Evolutionary conservation across 2,888 invertebrate genomes (phyloP), one percentile per base, ranked within the genome.

Genomic region (Lasioglossum marginatum): DNA sequence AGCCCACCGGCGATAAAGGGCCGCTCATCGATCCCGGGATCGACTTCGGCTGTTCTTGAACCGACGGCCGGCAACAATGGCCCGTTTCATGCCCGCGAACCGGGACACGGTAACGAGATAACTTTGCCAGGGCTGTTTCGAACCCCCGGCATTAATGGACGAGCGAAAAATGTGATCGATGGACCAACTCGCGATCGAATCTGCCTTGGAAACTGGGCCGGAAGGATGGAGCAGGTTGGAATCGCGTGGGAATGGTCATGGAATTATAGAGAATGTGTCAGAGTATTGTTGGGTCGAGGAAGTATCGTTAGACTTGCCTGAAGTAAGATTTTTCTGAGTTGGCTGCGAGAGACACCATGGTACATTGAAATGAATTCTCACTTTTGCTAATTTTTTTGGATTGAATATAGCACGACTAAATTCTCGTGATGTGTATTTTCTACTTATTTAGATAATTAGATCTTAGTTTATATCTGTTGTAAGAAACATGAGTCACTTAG

Each of bases 11-110:
- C 31, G 75, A 52, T 40, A 60, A 63, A 79, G 73, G 23, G 45
- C 48, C 16, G 31, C 12, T 57, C 40, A 86, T 85, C 81, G 86
- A 85, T 73, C 57, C 45, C 19, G 57, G 45, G 27, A 78, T 83
- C 52, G 74, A 75, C 83, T 83, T 60, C 63, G 23, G 19, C 70
- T 74, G 68, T 82, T 71, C 80, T 37, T 23, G 60, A 48, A 74
- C 63, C 75, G 75, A 48, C 73, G 23, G 12, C 19, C 23, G 19
- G 16, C 63, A 31, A 63, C 83, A n/a, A 37, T 40, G 31, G 72
- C 34, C 34, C 45, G 73, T 57, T 63, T 16, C 66, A 14, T 27
- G 16, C 63, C 27, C 63, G 52, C 16, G 71, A 70, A 60, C 37
- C 78, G 63, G n/a, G 34, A 34, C 34, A 16, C 71, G 27, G 37